Conservation (phyloP, 2,113 vertebrate species). For the Odontesthes bonariensis region DNA sequence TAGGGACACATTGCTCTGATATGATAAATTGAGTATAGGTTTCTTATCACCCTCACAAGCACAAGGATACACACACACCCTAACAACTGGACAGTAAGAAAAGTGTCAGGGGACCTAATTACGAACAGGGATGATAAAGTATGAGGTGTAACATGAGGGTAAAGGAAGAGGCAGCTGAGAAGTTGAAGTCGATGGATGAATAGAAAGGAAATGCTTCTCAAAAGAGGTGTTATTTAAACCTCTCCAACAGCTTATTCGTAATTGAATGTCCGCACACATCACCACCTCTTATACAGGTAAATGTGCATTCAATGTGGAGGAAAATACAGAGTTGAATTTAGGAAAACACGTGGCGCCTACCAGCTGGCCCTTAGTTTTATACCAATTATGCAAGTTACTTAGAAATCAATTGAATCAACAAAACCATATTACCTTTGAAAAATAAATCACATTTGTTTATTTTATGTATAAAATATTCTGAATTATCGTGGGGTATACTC, state of each 20-base stretch:
- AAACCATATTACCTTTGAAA: no score
- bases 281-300: no score
- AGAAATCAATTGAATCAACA: no score
- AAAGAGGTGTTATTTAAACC: conserved; percentile 17
- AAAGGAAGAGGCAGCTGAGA: conserved; percentile 36
- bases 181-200: conserved; percentile 33
- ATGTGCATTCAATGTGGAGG: no score
- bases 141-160: conserved; percentile 42
- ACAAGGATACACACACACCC: conserved; percentile 41
- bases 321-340: no score
- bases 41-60: conserved; percentile 43
- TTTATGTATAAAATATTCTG: no score
- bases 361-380: no score
- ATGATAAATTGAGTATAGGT: conserved; percentile 57
- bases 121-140: conserved; percentile 43
- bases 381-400: no score
- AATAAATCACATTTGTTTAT: no score
- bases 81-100: conserved; percentile 60
- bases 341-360: no score
- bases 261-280: neutral
- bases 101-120: conserved; percentile 72
- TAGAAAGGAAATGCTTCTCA: conserved; percentile 29
- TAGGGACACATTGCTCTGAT: conserved; percentile 45
- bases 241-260: conserved; percentile 3
- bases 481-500: no score